Percentiles rank a stretch among this genome's conserved stretches.
Conservation (phyloP, 2,888 invertebrate species). For the Microctonus aethiopoides region DNA sequence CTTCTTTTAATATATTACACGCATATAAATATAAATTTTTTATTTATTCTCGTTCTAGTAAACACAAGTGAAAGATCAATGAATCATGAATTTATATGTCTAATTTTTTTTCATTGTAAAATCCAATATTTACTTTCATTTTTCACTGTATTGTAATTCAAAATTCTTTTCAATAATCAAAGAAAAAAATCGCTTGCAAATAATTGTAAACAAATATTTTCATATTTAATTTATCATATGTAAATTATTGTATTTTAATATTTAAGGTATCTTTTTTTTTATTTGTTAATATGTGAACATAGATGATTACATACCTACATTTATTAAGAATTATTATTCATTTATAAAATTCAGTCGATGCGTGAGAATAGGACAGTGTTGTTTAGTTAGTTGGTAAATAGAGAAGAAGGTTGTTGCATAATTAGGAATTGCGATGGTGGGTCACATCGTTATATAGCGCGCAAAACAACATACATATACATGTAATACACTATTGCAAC, state of each 20-base stretch:
- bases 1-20: not conserved
- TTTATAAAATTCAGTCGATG: conserved; percentile 42
- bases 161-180: no score
- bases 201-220: no score
- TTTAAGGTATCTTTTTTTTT: no score
- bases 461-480: not conserved
- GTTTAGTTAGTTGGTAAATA: conserved; percentile 33
- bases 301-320: no score
- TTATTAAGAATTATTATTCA: not conserved
- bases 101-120: not conserved
- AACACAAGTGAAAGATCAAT: not conserved
- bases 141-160: not conserved
- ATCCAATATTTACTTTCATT: no score
- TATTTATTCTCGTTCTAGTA: conserved; percentile 32
- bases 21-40: conserved; percentile 10
- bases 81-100: conserved; percentile 5
- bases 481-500: not conserved
- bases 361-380: conserved; percentile 57
- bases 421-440: conserved; percentile 58
- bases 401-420: conserved; percentile 55
- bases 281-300: no score
- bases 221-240: no score
- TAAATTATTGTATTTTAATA: no score
- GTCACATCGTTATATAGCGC: conserved; percentile 40
- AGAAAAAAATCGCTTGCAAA: no score